Evolutionary conservation across 2,888 invertebrate species (phyloP).

Genomic region (Meta bourneti): DNA sequence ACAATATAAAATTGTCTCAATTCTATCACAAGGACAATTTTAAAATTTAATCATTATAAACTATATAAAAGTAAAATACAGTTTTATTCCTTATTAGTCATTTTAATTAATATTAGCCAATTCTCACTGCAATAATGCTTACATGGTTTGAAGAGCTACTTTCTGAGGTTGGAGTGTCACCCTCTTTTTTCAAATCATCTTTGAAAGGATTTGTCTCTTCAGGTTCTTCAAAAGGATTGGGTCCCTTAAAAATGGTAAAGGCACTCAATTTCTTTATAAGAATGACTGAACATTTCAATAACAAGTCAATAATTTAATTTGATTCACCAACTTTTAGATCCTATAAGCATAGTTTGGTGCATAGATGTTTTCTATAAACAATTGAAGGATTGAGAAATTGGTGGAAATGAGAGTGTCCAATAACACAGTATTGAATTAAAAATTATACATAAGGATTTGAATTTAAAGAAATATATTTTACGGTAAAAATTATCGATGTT

Average conservation of each 20-base stretch:
- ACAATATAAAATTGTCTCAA: not conserved
- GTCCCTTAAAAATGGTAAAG: not conserved
- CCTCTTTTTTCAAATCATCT: constrained; percentile 77
- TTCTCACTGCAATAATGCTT: not conserved
- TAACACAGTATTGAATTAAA: no score
- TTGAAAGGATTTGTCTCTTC: constrained; percentile 81
- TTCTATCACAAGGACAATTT: not conserved
- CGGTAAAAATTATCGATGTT: no score
- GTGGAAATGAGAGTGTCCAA: no score
- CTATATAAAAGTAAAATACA: not conserved
- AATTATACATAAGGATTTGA: no score
- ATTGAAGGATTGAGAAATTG: no score
- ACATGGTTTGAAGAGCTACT: constrained; percentile 46
- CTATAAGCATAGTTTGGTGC: no score
- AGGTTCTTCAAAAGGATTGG: constrained; percentile 79
- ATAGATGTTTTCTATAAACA: no score
- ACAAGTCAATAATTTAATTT: not conserved
- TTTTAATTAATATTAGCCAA: not conserved
- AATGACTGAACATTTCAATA: no score
- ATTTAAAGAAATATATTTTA: no score
- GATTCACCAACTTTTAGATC: no score
- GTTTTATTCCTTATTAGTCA: not conserved
- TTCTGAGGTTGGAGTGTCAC: constrained; percentile 40
- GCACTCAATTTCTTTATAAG: no score
- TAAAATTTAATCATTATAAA: not conserved